Evolutionary conservation across 2,797 vertebrate genomes (phyloP), one percentile per base, ranked within the genome.

Genomic region (Microctenopoma steveboyesi): DNA sequence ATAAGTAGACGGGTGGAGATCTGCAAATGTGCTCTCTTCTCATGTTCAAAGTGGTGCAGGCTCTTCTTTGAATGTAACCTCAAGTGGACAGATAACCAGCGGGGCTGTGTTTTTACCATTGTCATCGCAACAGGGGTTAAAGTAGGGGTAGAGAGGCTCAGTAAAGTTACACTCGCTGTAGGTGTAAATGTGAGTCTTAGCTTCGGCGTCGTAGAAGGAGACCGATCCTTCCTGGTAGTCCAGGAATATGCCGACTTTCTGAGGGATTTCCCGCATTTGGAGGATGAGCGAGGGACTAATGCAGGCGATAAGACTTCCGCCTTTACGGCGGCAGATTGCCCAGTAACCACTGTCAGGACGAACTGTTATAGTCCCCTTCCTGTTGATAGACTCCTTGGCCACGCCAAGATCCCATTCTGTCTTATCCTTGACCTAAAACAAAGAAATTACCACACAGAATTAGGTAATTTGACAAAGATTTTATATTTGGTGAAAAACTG

Each of bases 361-460:
- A 39, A 93, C 81, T 0, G 46, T 84, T 66, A 93, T 85, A 65
- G 76, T 10, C 0, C 94, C 95, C 63, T 94, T 95, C 40, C 94
- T 86, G 63, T 87, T 90, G 33, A 92, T 90, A 3, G 85, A 90
- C 60, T 86, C 89, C 28, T 15, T 86, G 28, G 94, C 95, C 15
- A 96, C 78, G 0, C 95, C 95, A 0, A 96, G 66, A 1, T 94
- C 92, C 95, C 95, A 96, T 52, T 90, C 91, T 1, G 86, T 91
- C 60, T 94, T 94, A 3, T 88, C 79, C 0, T 74, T 64, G 2
- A 89, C 87, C 88, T 89, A 58, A 47, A 82, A 68, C 15, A 22
- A 8, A 46, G 6, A 5, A 16, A 4, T 5, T 5, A 42, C 1
- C 3, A 13, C 4, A 42, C 10, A 14, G 12, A 14, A 42, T 4